These are phyloP conservation scores for Darevskia mixta DNA, from an alignment of 2,797 vertebrate genomes.

Conservation along the genomic window DNA sequence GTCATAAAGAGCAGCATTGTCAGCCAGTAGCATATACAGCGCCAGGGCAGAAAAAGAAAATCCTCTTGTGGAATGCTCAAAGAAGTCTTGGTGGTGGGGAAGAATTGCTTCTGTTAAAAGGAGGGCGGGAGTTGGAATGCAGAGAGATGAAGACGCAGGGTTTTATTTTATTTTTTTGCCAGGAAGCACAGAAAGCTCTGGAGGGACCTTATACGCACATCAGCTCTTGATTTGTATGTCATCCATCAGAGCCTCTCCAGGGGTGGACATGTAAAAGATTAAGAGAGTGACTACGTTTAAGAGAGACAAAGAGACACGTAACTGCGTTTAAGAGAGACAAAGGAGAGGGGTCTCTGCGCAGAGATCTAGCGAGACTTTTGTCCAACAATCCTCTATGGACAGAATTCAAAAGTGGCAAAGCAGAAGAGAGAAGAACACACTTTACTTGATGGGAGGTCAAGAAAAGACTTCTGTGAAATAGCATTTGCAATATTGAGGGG, in stretches of 20 bases:
- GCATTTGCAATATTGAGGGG: not conserved
- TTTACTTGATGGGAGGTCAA: not conserved
- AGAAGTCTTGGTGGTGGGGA: slow-evolving; percentile 3
- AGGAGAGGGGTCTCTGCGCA: no score
- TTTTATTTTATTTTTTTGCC: not conserved
- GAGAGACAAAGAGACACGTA: not conserved
- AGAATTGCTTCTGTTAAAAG: slow-evolving; percentile 9
- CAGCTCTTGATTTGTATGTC: slow-evolving; percentile 24
- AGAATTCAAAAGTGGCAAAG: not conserved
- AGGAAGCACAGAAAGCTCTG: not conserved
- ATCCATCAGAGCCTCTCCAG: slow-evolving; percentile 1
- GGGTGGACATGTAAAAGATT: not conserved
- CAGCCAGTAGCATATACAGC: slow-evolving; percentile 1
- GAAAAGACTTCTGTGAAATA: not conserved
- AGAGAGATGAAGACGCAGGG: slow-evolving; percentile 23
- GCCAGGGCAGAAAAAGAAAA: slow-evolving; percentile 46
- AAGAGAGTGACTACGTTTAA: not conserved
- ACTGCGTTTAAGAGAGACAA: not conserved
- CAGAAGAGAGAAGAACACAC: not conserved
- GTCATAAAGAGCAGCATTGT: slow-evolving; percentile 59
- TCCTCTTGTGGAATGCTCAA: slow-evolving; percentile 31
- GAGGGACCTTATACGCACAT: slow-evolving; percentile 21
- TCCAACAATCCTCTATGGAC: not conserved
- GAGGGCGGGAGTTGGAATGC: not conserved
- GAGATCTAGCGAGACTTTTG: not conserved